Percentiles rank a stretch among this genome's conserved stretches.
Conservation (phyloP, 2,888 invertebrate species). For the Entomobrya proxima region DNA sequence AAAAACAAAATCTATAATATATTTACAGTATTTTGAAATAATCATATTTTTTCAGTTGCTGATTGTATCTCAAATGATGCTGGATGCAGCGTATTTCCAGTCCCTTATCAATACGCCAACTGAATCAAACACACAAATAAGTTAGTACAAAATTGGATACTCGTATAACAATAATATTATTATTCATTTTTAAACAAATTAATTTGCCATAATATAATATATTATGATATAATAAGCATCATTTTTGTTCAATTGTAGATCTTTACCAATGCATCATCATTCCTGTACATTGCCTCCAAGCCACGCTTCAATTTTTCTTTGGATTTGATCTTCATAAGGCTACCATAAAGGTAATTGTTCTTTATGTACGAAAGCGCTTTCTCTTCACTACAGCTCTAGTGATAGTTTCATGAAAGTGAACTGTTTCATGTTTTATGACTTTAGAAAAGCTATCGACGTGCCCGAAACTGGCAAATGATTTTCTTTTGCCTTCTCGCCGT, state of each 20-base stretch:
- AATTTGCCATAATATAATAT: background rate
- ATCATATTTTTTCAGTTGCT: slow-evolving; percentile 25
- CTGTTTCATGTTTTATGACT: slow-evolving; percentile 7
- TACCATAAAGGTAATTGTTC: slow-evolving; percentile 26
- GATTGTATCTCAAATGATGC: slow-evolving; percentile 59
- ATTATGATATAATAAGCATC: background rate
- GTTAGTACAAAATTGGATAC: slow-evolving; percentile 2
- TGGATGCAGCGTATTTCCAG: slow-evolving; percentile 62
- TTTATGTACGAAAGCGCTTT: background rate
- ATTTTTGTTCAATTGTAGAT: slow-evolving; percentile 33
- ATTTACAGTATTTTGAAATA: background rate
- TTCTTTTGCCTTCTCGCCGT: slow-evolving; percentile 58
- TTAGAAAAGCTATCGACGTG: slow-evolving; percentile 55
- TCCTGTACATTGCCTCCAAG: slow-evolving; percentile 60
- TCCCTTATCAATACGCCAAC: slow-evolving; percentile 7
- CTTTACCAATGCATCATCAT: slow-evolving; percentile 61
- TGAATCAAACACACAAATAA: background rate
- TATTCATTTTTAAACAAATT: background rate
- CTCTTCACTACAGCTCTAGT: background rate
- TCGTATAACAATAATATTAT: background rate
- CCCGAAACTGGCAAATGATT: slow-evolving; percentile 59
- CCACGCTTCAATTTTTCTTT: slow-evolving; percentile 60
- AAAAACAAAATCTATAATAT: background rate
- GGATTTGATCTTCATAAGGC: slow-evolving; percentile 63
- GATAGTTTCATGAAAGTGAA: background rate